Percentiles rank a stretch among this genome's conserved stretches.
Conservation (phyloP, 2,797 vertebrate genomes). For the Myoxocephalus aenaeus region DNA sequence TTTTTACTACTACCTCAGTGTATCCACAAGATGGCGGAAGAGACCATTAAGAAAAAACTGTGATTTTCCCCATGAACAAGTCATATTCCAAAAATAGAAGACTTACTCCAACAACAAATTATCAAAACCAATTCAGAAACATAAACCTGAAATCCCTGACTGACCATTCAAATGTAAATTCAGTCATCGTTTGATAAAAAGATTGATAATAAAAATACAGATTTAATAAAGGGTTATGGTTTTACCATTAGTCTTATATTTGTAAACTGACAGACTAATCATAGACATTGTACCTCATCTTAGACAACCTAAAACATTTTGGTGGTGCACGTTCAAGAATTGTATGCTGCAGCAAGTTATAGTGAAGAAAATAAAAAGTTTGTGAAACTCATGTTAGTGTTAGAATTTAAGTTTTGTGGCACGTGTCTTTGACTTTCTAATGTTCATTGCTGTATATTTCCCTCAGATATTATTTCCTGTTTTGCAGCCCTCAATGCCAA, state of each 20-base stretch:
- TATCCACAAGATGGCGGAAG: slow-evolving; percentile 64
- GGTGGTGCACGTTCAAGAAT: neutral
- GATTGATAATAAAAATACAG: neutral
- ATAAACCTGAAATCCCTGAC: neutral
- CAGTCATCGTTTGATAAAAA: neutral
- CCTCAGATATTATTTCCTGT: slow-evolving; percentile 75
- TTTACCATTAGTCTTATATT: neutral
- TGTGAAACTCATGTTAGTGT: neutral
- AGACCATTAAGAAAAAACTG: slow-evolving; percentile 36
- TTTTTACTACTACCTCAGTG: neutral
- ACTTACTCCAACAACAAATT: neutral
- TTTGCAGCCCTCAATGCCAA: slow-evolving; percentile 75
- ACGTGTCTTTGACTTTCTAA: slow-evolving; percentile 39
- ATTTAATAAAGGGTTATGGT: neutral
- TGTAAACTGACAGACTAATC: neutral
- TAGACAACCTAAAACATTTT: neutral
- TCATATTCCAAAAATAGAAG: neutral
- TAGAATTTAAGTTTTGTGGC: neutral
- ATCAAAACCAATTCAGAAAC: slow-evolving; percentile 6
- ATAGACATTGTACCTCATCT: neutral
- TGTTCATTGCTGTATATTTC: slow-evolving; percentile 48
- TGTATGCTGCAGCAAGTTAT: neutral
- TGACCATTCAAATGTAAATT: neutral
- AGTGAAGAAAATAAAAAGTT: neutral
- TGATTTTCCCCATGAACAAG: neutral